phyloP scores from a whole-genome alignment of 1,140 invertebrate genomes.

The Phortica variegata region DNA sequence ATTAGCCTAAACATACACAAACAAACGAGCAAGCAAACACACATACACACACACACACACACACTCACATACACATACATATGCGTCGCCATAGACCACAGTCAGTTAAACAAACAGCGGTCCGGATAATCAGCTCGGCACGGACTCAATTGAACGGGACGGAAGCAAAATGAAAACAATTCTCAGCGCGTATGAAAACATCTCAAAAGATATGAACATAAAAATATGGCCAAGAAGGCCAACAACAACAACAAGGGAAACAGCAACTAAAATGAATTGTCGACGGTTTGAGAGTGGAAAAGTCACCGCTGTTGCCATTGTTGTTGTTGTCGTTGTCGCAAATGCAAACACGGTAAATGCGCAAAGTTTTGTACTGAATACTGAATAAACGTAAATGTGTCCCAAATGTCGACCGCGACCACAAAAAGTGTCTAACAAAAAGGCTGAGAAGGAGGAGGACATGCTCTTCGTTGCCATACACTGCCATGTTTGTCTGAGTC shows the following conservation, averaged over 20 bases:
- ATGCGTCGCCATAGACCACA: constrained; percentile 10
- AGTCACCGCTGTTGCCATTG: too few species aligned
- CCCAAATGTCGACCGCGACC: constrained; percentile 43
- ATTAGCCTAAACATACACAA: neutral
- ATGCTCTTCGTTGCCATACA: too few species aligned
- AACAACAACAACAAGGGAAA: too few species aligned
- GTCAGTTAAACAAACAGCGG: constrained; percentile 3
- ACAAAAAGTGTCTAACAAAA: constrained; percentile 7
- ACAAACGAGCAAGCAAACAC: neutral
- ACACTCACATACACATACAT: neutral
- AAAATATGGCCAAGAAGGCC: too few species aligned
- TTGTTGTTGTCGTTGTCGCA: too few species aligned
- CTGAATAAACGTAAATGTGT: constrained; percentile 52
- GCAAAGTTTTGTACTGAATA: constrained; percentile 45
- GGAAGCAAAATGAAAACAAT: constrained; percentile 41
- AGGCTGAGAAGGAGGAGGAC: neutral
- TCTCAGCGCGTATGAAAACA: neutral
- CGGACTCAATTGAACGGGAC: neutral
- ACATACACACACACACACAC: neutral
- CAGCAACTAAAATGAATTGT: too few species aligned
- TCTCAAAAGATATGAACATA: too few species aligned
- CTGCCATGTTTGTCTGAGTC: too few species aligned
- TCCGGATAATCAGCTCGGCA: neutral
- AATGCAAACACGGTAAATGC: too few species aligned
- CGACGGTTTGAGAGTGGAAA: too few species aligned